Evolutionary conservation across 2,797 vertebrate genomes (phyloP).

Genomic region (Anolis apletophallus): DNA sequence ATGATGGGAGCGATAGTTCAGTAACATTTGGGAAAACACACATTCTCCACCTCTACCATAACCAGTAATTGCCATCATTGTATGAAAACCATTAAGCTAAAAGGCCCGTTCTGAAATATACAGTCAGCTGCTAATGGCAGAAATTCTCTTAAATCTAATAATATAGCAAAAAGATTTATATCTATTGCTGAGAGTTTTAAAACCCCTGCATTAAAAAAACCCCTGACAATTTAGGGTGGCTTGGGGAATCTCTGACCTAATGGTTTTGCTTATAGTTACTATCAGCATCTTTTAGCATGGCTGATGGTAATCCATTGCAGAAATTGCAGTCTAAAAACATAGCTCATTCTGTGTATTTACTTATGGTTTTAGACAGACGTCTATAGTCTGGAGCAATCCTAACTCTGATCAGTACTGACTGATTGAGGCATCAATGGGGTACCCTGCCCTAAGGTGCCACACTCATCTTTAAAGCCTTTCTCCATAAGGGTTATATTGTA

Average conservation of each 20-base stretch:
- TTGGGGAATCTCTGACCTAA: fast-evolving
- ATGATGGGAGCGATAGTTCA: background rate
- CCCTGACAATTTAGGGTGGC: background rate
- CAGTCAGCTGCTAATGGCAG: background rate
- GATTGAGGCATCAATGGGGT: background rate
- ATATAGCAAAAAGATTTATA: background rate
- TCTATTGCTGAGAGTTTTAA: background rate
- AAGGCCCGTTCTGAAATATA: background rate
- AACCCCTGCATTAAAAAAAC: background rate
- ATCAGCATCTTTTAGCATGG: too few species aligned
- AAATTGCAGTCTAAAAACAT: too few species aligned
- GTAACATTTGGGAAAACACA: background rate
- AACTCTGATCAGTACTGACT: background rate
- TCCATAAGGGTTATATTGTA: too few species aligned
- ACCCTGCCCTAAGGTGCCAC: background rate
- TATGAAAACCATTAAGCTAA: background rate
- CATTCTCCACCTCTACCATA: background rate
- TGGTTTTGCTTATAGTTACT: background rate
- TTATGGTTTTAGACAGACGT: constrained; percentile 29
- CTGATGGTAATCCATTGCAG: too few species aligned
- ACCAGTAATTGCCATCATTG: background rate
- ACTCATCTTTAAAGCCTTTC: background rate
- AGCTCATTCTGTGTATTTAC: background rate
- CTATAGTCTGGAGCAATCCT: constrained; percentile 17
- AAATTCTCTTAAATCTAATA: background rate